Evolutionary conservation across 2,113 vertebrate genomes (phyloP), one percentile per base, ranked within the genome.

Genomic region (Eurypyga helias): DNA sequence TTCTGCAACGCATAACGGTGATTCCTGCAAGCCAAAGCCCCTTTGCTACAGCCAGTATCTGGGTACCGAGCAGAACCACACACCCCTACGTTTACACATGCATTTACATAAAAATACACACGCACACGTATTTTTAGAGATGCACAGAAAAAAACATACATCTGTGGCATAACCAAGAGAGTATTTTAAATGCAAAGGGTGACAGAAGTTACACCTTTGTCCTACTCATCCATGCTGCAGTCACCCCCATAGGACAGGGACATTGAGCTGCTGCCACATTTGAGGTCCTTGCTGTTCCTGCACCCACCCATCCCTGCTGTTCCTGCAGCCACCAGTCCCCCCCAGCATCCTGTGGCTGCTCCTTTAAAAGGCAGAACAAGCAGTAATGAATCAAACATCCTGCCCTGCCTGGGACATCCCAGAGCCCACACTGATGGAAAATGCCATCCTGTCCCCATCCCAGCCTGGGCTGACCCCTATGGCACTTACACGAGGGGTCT

Each of bases 401-500:
- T 33, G 31, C 65, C 34, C 61, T 21, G 41, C 46, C 28, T 3
- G 1, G 54, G 24, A 12, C 7, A 3, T 9, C 62, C 38, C 65
- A 43, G 67, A 71, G n/a, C 45, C 33, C 25, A 54, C 41, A 41
- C 3, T 0, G 3, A 62, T 0, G 14, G n/a, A 19, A 36, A 21
- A 49, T 54, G 57, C 14, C n/a, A 52, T 16, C 38, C 45, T 31
- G 54, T 17, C 7, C 71, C 76, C 45, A 10, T 0, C 10, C 17
- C 73, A 67, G 72, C 33, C 78, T 11, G 9, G 9, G 25, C 66
- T 60, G 38, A 71, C 38, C 60, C 58, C 11, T 28, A 21, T 5
- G 13, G 41, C 76, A 96, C 98, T 51, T 81, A 98, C 98, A 97
- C 29, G 0, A 97, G 95, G 21, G 96, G 95, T 64, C 95, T 95